These are phyloP conservation scores for Scaptodrosophila lebanonensis DNA, from an alignment of 1,140 invertebrate species.

Conservation along the genomic window DNA sequence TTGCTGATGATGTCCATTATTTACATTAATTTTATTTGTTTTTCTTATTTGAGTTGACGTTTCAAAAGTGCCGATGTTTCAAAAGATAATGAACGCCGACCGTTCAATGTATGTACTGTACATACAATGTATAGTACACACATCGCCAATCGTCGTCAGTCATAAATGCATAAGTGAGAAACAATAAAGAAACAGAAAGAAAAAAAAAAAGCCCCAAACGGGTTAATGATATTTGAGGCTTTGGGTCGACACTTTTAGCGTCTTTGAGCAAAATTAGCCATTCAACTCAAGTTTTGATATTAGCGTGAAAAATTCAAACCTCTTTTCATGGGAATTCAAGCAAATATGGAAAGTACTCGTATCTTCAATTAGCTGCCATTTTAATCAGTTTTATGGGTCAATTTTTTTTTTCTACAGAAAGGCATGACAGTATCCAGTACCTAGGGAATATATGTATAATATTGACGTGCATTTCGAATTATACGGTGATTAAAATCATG, in stretches of 20 bases:
- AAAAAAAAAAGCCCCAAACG: conserved; percentile 36
- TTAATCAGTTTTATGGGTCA: no score
- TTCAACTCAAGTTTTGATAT: conserved; percentile 14
- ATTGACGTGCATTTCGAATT: no score
- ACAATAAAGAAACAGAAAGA: conserved; percentile 13
- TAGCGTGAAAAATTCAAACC: no score
- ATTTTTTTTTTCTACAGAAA: no score
- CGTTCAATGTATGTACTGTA: conserved; percentile 38
- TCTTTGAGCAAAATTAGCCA: conserved; percentile 9
- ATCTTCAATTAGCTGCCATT: no score
- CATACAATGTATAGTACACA: conserved; percentile 32
- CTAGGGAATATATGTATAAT: no score
- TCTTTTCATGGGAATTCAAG: no score
- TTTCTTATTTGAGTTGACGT: conserved; percentile 72
- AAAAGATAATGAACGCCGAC: conserved; percentile 69
- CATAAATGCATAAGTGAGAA: conserved; percentile 50
- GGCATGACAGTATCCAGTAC: no score
- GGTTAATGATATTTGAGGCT: conserved; percentile 27
- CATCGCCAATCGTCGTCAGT: conserved; percentile 21
- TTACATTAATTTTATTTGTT: conserved; percentile 75
- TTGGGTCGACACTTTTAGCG: conserved; percentile 25
- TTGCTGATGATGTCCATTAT: conserved; percentile 74
- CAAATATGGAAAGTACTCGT: no score
- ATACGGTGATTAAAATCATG: no score
- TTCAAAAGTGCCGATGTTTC: conserved; percentile 75